Evolutionary conservation across 2,888 invertebrate genomes (phyloP).

Genomic region (Drosophila pegasa): DNA sequence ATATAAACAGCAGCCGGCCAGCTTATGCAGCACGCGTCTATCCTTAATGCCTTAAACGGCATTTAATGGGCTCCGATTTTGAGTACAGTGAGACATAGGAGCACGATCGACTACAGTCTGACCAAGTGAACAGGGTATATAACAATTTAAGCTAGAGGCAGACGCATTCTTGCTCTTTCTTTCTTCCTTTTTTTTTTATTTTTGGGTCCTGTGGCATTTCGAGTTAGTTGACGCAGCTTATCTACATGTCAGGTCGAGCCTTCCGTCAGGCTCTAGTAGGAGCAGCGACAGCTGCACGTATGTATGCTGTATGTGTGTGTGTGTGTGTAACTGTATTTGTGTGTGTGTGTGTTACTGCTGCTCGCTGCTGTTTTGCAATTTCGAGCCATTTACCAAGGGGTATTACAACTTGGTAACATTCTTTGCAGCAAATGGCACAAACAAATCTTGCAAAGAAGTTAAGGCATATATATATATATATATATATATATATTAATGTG

Average conservation of each 20-base stretch:
- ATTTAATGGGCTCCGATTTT: not conserved
- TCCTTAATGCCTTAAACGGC: not conserved
- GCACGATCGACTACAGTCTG: not conserved
- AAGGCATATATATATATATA: no score
- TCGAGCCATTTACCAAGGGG: slow-evolving; percentile 39
- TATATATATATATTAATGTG: no score
- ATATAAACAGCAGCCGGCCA: not conserved
- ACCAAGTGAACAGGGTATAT: not conserved
- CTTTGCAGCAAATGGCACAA: slow-evolving; percentile 23
- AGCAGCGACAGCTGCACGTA: slow-evolving; percentile 7
- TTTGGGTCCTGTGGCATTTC: slow-evolving; percentile 30
- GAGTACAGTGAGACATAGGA: not conserved
- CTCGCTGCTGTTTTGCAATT: slow-evolving; percentile 51
- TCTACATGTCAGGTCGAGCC: slow-evolving; percentile 65
- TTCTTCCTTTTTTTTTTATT: slow-evolving; percentile 7
- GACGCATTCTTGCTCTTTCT: no score
- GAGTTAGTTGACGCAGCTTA: slow-evolving; percentile 75
- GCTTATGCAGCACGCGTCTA: not conserved
- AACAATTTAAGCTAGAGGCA: not conserved
- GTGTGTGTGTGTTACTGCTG: slow-evolving; percentile 33
- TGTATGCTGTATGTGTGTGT: not conserved
- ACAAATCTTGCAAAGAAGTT: slow-evolving; percentile 10
- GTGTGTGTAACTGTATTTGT: slow-evolving; percentile 3
- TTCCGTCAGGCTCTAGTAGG: slow-evolving; percentile 43
- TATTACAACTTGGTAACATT: slow-evolving; percentile 36